Evolutionary conservation across 2,113 vertebrate genomes (phyloP).

Genomic region (Apaloderma vittatum): DNA sequence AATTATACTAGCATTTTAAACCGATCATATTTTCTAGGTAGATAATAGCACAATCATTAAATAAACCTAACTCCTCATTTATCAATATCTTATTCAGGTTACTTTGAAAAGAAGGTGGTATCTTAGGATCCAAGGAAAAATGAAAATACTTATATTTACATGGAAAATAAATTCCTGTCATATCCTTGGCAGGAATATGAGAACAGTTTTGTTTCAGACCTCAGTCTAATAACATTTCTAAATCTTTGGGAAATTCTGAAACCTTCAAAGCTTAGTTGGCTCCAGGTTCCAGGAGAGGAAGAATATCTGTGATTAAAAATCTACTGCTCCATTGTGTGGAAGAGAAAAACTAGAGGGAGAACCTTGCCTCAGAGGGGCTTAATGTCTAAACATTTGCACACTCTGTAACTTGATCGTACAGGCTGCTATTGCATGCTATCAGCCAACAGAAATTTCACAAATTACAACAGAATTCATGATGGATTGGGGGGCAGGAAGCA

Average conservation of each 20-base stretch:
- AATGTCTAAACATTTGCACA: not conserved
- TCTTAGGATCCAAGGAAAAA: not conserved
- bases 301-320: not conserved
- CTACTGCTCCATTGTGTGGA: not conserved
- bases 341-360: not conserved
- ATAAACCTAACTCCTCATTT: not conserved
- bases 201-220: not conserved
- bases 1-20: slow-evolving; percentile 32
- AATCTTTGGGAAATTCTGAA: not conserved
- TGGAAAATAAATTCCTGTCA: not conserved
- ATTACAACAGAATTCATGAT: not conserved
- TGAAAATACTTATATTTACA: not conserved
- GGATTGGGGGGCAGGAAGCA: not conserved
- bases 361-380: fast-evolving
- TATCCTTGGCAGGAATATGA: not conserved
- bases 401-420: fast-evolving
- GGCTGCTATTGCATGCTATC: not conserved
- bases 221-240: not conserved
- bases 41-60: slow-evolving; percentile 22
- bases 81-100: slow-evolving; percentile 23
- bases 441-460: not conserved
- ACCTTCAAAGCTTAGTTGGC: not conserved
- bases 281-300: not conserved
- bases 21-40: slow-evolving; percentile 19
- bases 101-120: not conserved